Evolutionary conservation across 2,888 invertebrate species (phyloP), one percentile per base, ranked within the genome.

Genomic region (Metalampra italica): DNA sequence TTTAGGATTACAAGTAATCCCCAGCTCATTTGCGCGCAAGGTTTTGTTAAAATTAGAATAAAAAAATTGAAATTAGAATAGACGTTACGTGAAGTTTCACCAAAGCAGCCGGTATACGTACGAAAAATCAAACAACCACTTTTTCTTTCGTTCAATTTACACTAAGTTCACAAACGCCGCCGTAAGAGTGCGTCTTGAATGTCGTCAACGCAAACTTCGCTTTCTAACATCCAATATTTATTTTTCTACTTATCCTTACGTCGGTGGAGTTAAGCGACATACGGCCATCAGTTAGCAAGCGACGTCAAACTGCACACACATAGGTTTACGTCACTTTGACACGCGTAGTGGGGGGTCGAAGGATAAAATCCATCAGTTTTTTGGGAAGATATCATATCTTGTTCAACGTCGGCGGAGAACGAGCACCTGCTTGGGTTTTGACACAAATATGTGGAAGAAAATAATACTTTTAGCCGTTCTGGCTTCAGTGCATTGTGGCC

Each of bases 151-250:
- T 82, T 80, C 81, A 79, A 82, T 88, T 86, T 84, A 62, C 83
- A 82, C 79, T 66, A 56, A 57, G 69, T 70, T 77, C 75, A 76
- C 73, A 82, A 76, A 75, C 65, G 62, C 65, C 68, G 64, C 55
- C 66, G 61, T 71, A 77, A 72, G 71, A 71, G 71, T 74, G 66
- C 59, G 65, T 75, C 71, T 79, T 63, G 64, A 71, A 74, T 82
- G 79, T 75, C 72, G 76, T 78, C 77, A 79, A 82, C 65, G 70
- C 78, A 80, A 84, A 86, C 82, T 74, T 72, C 83, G 80, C 89
- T 89, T 89, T 89, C 89, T 88, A 86, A 76, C 78, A 82, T 73
- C 71, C 75, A 88, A 89, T 88, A 89, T 89, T 89, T 87, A 76
- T 84, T 86, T 81, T 84, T 85, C 83, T 83, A 87, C 82, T 89